Evolutionary conservation across 2,113 vertebrate genomes (phyloP), one percentile per base, ranked within the genome.

Genomic region (Bubo scandiacus): DNA sequence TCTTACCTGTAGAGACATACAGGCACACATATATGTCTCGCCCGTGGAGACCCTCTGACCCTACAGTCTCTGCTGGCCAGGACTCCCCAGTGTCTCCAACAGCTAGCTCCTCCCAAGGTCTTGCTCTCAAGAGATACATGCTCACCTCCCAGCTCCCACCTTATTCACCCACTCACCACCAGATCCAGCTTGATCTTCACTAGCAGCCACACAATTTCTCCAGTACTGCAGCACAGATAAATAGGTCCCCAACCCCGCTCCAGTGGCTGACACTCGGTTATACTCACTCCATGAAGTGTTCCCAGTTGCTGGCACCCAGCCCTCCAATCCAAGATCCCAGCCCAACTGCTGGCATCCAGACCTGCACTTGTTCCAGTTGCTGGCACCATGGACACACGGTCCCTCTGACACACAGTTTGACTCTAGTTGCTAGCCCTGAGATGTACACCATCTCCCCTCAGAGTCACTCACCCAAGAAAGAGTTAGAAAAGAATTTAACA

Each of bases 1-100:
- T 72, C 47, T 15, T 68, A 62, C 15, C 30, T 20, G 4, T 6
- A 43, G 22, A 68, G 34, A 73, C 54, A 80, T 12, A 49, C 18
- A 54, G 5, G 15, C 21, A 23, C 10, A 49, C 21, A 23, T 2
- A 45, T 0, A 5, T 1, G 2, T 32, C 45, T 88, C 1, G 0
- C 3, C 14, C 15, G 6, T 16, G 38, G 38, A 61, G 52, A 86
- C 2, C 3, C 34, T 11, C 45, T 36, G 18, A 58, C 9, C 17
- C 45, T 22, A n/a, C 15, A 43, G 40, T 11, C 30, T 66, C 22
- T 54, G 57, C 49, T 49, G 38, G 9, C 19, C 59, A 68, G 59
- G 32, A 59, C 40, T 45, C 27, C n/a, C 7, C 9, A 1, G 5
- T 55, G 47, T 29, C 25, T 59, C 30, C 5, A 17, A 49, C n/a